A percentile compares a stretch with the other conserved stretches of the same genome.
These are phyloP conservation scores for Oncorhynchus keta DNA, from an alignment of 2,113 vertebrate genomes.

Conservation along the genomic window DNA sequence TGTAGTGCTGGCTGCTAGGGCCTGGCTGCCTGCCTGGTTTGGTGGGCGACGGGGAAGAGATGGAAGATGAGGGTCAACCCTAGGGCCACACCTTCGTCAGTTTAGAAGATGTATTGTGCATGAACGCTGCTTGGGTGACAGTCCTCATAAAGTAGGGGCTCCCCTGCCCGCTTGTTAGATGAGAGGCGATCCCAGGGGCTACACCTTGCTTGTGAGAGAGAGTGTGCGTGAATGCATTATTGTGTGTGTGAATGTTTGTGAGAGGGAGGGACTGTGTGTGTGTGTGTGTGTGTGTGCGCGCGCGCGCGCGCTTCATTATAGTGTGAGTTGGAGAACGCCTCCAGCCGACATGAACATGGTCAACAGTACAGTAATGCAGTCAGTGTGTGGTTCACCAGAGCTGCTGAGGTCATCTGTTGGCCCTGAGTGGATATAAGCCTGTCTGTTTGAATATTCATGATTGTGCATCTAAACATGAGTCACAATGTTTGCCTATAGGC, in stretches of 20 bases:
- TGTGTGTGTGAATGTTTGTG: background rate
- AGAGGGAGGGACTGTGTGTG: background rate
- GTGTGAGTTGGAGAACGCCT: background rate
- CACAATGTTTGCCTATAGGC: background rate
- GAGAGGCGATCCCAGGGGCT: slow-evolving; percentile 9
- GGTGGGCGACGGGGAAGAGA: no score
- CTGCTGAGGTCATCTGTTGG: background rate
- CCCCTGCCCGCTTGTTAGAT: background rate
- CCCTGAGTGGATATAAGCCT: background rate
- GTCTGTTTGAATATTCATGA: background rate
- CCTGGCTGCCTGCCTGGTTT: no score
- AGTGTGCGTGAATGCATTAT: background rate
- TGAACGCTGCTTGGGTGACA: no score
- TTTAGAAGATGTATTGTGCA: no score
- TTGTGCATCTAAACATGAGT: slow-evolving; percentile 1
- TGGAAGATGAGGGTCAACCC: no score
- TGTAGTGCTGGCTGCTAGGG: slow-evolving; percentile 39
- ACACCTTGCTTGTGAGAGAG: slow-evolving; percentile 1
- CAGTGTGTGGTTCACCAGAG: slow-evolving; percentile 5
- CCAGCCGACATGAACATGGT: background rate
- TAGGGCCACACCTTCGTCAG: no score
- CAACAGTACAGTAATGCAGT: background rate
- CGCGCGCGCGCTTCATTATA: background rate
- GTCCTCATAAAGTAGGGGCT: background rate
- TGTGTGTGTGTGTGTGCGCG: background rate